A percentile compares a stretch with the other conserved stretches of the same genome.
phyloP scores from a whole-genome alignment of 2,888 invertebrate species.

The Axea sp. region DNA sequence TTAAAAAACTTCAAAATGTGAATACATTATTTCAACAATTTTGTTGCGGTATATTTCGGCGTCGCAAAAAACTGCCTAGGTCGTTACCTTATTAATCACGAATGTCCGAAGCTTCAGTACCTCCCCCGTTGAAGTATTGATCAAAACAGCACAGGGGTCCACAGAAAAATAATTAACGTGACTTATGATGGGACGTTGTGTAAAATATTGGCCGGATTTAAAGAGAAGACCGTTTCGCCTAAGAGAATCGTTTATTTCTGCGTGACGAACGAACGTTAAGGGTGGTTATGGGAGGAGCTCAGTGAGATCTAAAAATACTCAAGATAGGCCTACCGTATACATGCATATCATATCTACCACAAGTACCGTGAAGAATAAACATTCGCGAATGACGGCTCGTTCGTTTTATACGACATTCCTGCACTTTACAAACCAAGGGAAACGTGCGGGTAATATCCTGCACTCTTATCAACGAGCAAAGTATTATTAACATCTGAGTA shows the following conservation, averaged over 20 bases:
- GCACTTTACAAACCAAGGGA: slow-evolving; percentile 20
- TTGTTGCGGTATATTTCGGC: no score
- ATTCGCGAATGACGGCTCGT: slow-evolving; percentile 44
- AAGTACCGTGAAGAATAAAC: slow-evolving; percentile 52
- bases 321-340: slow-evolving; percentile 48
- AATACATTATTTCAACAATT: no score
- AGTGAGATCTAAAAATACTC: slow-evolving; percentile 55
- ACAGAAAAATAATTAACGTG: slow-evolving; percentile 44
- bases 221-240: slow-evolving; percentile 44
- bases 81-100: no score
- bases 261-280: slow-evolving; percentile 58
- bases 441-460: slow-evolving; percentile 22
- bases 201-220: slow-evolving; percentile 49
- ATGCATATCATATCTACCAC: slow-evolving; percentile 55
- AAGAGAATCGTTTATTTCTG: slow-evolving; percentile 52
- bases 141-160: slow-evolving; percentile 10
- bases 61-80: no score
- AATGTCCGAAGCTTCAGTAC: no score
- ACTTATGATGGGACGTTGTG: slow-evolving; percentile 31
- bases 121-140: no score
- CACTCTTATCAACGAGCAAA: slow-evolving; percentile 38
- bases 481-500: slow-evolving; percentile 7
- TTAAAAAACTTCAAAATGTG: no score
- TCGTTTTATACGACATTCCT: slow-evolving; percentile 16
- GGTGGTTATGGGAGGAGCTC: slow-evolving; percentile 54